phyloP scores from a whole-genome alignment of 2,797 vertebrate genomes.

The Psittacula derbiana region DNA sequence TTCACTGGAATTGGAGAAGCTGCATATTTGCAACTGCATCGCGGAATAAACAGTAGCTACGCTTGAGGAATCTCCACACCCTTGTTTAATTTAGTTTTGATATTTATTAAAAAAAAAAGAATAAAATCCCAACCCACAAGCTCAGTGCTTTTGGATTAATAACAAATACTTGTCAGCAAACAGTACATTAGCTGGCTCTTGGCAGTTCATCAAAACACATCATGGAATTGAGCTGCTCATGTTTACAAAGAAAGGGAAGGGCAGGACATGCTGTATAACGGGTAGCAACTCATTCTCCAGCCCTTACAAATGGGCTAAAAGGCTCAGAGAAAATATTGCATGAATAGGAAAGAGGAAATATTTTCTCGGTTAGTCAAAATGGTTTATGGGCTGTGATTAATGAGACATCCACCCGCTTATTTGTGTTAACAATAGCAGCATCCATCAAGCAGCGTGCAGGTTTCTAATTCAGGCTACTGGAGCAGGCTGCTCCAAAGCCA shows the following conservation, averaged over 20 bases:
- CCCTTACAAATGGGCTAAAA: constrained; percentile 16
- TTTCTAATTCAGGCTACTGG: background rate
- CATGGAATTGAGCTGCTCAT: constrained; percentile 66
- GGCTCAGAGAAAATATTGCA: background rate
- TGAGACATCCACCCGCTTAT: constrained; percentile 14
- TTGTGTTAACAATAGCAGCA: constrained; percentile 11
- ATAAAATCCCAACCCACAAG: constrained; percentile 49
- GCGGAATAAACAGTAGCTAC: constrained; percentile 66
- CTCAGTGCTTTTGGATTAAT: constrained; percentile 63
- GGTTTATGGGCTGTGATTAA: constrained; percentile 54
- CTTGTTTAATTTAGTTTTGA: constrained; percentile 69
- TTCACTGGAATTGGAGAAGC: background rate
- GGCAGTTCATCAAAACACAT: constrained; percentile 76
- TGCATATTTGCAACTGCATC: background rate
- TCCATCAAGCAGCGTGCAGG: background rate
- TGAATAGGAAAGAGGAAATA: constrained; percentile 53
- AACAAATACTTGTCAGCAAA: constrained; percentile 79
- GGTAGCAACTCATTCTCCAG: constrained; percentile 58
- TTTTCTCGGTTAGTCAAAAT: constrained; percentile 52
- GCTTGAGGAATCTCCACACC: constrained; percentile 46
- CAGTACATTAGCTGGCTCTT: constrained; percentile 77
- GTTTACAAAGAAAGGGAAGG: constrained; percentile 72
- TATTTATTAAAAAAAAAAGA: constrained; percentile 9
- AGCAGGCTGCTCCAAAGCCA: background rate
- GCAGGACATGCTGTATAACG: constrained; percentile 54